Base-by-base conservation (phyloP, 1,140 invertebrate species). In the Hylaeus volcanicus region DNA sequence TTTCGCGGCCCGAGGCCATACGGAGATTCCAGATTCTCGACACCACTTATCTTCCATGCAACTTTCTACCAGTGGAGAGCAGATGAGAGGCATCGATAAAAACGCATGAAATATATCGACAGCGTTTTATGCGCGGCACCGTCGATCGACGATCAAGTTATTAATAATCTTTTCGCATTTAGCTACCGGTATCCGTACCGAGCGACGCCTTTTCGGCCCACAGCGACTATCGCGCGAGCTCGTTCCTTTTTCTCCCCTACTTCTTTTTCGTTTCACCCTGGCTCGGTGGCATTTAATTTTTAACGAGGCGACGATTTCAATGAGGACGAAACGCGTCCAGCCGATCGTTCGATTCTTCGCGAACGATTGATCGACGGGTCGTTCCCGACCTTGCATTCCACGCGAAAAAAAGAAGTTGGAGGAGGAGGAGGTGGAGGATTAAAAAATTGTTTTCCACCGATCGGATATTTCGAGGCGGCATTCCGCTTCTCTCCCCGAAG, bases 11-110 rank as follows among this genome's bases (percentile, higher is more conserved):
- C 73, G 82, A 56, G 82, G 86, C 70, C 53, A 83, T 74, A 51
- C 76, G 85, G 85, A 76, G 86, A 87, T 87, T 87, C 86, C 86
- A 87, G 86, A 87, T 87, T 87, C 86, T 87, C 86, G 86, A 87
- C 85, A 87, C 85, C 85, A 87, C 86, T 87, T 87, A 87, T 87
- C 86, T 84, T 74, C 82, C 86, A 76, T 69, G 80, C 82, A 86
- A 87, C 85, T 87, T 87, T 87, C 86, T 87, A 78, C 83, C 81
- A 87, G 85, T 86, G 82, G 75, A 82, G 85, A 82, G 85, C 86
- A 87, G 86, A 87, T 87, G 85, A 87, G 86, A 84, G 82, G 74
- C 69, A 86, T 82, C 85, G 86, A 87, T 87, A 87, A 87, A 87
- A 87, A 81, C 82, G 66, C 82, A 87, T 87, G 86, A 87, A 87